phyloP scores from a whole-genome alignment of 2,888 invertebrate genomes.

The Amphipoea oculea region DNA sequence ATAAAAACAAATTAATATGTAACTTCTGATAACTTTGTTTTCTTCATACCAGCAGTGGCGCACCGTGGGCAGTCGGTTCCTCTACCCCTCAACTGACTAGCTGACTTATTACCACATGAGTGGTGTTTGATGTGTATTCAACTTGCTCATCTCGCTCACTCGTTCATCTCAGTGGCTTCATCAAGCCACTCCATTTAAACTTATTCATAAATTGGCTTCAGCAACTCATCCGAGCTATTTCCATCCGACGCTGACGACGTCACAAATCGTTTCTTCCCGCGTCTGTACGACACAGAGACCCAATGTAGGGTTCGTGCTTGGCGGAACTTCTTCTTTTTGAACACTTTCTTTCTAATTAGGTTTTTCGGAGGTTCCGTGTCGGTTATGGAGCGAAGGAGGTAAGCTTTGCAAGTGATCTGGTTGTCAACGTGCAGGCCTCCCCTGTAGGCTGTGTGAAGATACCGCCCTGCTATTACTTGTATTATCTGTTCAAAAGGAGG shows the following conservation, averaged over 20 bases:
- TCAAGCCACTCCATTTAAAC: neutral
- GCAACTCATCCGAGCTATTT: slow-evolving; percentile 83
- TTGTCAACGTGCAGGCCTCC: slow-evolving; percentile 85
- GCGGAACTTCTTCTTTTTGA: slow-evolving; percentile 73
- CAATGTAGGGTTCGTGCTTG: slow-evolving; percentile 82
- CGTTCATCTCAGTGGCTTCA: neutral
- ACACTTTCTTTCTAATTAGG: slow-evolving; percentile 69
- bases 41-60: neutral
- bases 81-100: no score
- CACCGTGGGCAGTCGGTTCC: no score
- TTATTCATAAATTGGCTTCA: slow-evolving; percentile 85
- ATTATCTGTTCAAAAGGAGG: slow-evolving; percentile 74
- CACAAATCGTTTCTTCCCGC: slow-evolving; percentile 66
- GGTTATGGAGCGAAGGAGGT: slow-evolving; percentile 81
- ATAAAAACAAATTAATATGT: neutral
- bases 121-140: neutral
- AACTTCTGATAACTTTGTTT: neutral
- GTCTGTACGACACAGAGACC: slow-evolving; percentile 78
- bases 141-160: neutral
- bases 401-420: slow-evolving; percentile 82
- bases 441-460: slow-evolving; percentile 86
- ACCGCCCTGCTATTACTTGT: slow-evolving; percentile 84
- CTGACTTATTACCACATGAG: neutral
- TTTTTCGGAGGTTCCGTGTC: slow-evolving; percentile 73
- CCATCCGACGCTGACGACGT: slow-evolving; percentile 79